Conservation (phyloP, 2,888 invertebrate species). For the Monochamus alternatus region DNA sequence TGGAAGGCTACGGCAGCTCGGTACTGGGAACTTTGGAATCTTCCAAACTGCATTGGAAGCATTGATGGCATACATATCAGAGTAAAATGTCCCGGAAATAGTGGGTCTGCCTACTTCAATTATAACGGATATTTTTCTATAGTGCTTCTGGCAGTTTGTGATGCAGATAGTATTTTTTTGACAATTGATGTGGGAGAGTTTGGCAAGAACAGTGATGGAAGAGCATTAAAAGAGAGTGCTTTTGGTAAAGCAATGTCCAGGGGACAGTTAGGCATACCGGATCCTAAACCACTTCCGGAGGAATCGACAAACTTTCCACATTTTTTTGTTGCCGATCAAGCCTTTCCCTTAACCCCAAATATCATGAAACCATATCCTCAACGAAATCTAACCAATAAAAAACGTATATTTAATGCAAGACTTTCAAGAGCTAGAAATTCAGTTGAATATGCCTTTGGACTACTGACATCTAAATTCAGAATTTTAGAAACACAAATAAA, state of each 20-base stretch:
- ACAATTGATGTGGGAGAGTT: neutral
- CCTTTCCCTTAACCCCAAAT: neutral
- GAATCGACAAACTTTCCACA: neutral
- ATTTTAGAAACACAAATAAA: neutral
- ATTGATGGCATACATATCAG: constrained; percentile 38
- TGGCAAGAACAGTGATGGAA: neutral
- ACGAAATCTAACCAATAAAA: neutral
- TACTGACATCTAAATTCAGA: neutral
- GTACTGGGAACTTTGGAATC: constrained; percentile 33
- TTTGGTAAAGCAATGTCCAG: neutral
- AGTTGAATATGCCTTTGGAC: constrained; percentile 3
- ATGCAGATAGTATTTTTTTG: constrained; percentile 23
- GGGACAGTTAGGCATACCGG: neutral
- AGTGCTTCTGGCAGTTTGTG: constrained; percentile 38
- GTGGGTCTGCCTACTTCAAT: constrained; percentile 34
- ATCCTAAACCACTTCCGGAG: neutral
- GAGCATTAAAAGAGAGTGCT: neutral
- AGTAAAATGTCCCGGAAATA: constrained; percentile 36
- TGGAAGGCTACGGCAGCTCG: constrained; percentile 7
- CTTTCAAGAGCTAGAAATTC: neutral
- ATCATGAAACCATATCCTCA: neutral
- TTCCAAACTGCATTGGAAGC: constrained; percentile 43
- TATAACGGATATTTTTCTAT: constrained; percentile 40
- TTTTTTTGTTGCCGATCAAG: neutral
- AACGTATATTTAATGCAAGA: neutral